Percentiles rank a stretch among this genome's conserved stretches.
Evolutionary conservation across 2,797 vertebrate species (phyloP).

Genomic region (Erpetoichthys calabaricus): DNA sequence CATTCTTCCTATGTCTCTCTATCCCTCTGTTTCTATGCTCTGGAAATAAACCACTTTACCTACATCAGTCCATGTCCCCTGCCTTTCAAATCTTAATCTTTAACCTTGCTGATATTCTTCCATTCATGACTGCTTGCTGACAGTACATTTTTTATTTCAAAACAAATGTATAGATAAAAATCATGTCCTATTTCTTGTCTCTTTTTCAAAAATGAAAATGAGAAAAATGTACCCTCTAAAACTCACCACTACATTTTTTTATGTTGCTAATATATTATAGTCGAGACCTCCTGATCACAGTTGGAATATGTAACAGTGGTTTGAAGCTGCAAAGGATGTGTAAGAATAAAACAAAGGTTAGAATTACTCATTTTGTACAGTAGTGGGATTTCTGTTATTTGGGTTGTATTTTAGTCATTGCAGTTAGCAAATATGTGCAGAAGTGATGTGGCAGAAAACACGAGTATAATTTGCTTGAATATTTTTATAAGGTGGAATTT

Average conservation of each 20-base stretch:
- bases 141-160: conserved; percentile 64
- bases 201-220: too few relatives aligned
- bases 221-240: conserved; percentile 48
- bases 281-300: conserved; percentile 24
- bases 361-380: conserved; percentile 81
- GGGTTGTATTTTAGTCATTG: conserved; percentile 56
- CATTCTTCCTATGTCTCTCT: conserved; percentile 34
- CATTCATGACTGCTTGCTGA: conserved; percentile 61
- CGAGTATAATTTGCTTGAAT: conserved; percentile 36
- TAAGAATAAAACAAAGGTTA: conserved; percentile 60
- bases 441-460: conserved; percentile 44
- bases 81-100: conserved; percentile 18
- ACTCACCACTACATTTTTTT: conserved; percentile 61
- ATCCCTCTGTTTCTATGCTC: conserved; percentile 32
- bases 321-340: conserved; percentile 38
- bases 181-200: conserved; percentile 68
- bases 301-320: conserved; percentile 17
- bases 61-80: conserved; percentile 32
- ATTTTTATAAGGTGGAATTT: conserved; percentile 63
- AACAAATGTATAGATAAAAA: conserved; percentile 58
- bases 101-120: conserved; percentile 43
- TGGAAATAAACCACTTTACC: conserved; percentile 50
- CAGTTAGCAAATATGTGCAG: conserved; percentile 59
- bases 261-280: conserved; percentile 38
- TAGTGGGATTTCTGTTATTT: conserved; percentile 70